Evolutionary conservation across 2,888 invertebrate genomes (phyloP), one percentile per base, ranked within the genome.

Genomic region (Synergus umbraculus): DNA sequence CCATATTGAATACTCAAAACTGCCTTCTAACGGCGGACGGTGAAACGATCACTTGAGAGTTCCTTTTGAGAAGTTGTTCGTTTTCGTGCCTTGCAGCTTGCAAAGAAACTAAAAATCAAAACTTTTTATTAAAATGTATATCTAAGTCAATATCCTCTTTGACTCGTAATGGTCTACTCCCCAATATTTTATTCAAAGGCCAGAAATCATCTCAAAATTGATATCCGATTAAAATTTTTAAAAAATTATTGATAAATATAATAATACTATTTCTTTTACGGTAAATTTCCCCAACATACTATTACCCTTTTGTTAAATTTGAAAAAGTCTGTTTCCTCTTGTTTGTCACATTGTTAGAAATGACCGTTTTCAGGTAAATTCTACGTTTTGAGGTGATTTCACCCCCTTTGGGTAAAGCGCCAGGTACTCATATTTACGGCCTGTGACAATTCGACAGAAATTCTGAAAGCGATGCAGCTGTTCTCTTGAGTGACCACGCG

Each of bases 81-180:
- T 89, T 87, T 86, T 88, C 88, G 91, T 91, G 92, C 91, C 92
- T 92, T 91, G 91, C 90, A 90, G 89, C 89, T 89, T 87, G 87
- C 81, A 82, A 81, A 85, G 83, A 86, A 89, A 88, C 85, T 80
- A 85, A 88, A 83, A 87, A 89, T 88, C 86, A 88, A 89, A 86
- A 87, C 80, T 86, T 83, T 82, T 79, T 78, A 81, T 81, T 82
- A 82, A 81, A 82, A 76, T 80, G 76, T 81, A 82, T 77, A 41
- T 58, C 37, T 73, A 73, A 12, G 37, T 73, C 41, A 41, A 58
- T 54, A 58, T n/a, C 37, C 73, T 80, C 66, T 82, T 67, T 67
- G 73, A 44, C 66, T 77, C 82, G 83, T 83, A 82, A 86, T 84
- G 82, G 83, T 76, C 82, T 37, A 63, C 76, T 60, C 63, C 73